Percentiles rank a stretch among this genome's conserved stretches.
Evolutionary conservation across 2,888 invertebrate species (phyloP).

Genomic region (Caenorhabditis sp.): DNA sequence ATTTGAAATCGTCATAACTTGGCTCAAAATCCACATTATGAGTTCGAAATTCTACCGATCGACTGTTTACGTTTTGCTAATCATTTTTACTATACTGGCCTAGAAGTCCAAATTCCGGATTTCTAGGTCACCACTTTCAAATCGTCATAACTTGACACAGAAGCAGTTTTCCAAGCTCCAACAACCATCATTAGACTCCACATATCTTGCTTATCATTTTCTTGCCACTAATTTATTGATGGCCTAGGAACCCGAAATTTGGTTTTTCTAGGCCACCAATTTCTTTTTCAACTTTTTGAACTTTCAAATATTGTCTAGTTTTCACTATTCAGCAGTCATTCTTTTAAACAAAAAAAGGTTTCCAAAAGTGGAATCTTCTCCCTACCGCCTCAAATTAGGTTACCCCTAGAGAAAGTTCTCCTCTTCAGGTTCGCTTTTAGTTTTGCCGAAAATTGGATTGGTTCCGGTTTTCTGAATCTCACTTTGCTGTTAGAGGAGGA

Average conservation of each 20-base stretch:
- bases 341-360: not conserved
- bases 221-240: too few species aligned
- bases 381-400: not conserved
- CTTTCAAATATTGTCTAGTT: not conserved
- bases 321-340: not conserved
- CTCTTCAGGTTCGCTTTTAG: conserved; percentile 7
- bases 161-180: too few species aligned
- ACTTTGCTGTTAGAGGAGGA: not conserved
- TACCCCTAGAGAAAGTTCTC: not conserved
- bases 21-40: not conserved
- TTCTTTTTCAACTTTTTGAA: not conserved
- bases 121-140: not conserved
- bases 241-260: too few species aligned
- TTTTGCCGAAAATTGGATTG: not conserved
- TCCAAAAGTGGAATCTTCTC: not conserved
- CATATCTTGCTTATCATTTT: too few species aligned
- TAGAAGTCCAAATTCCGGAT: not conserved
- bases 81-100: not conserved
- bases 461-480: conserved; percentile 7
- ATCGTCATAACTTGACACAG: not conserved
- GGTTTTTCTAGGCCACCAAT: too few species aligned
- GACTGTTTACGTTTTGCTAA: not conserved
- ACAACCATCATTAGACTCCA: too few species aligned
- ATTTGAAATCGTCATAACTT: too few species aligned
- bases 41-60: not conserved